A percentile compares a stretch with the other conserved stretches of the same genome.
phyloP scores from a whole-genome alignment of 2,797 vertebrate genomes.

The Notolabrus celidotus region DNA sequence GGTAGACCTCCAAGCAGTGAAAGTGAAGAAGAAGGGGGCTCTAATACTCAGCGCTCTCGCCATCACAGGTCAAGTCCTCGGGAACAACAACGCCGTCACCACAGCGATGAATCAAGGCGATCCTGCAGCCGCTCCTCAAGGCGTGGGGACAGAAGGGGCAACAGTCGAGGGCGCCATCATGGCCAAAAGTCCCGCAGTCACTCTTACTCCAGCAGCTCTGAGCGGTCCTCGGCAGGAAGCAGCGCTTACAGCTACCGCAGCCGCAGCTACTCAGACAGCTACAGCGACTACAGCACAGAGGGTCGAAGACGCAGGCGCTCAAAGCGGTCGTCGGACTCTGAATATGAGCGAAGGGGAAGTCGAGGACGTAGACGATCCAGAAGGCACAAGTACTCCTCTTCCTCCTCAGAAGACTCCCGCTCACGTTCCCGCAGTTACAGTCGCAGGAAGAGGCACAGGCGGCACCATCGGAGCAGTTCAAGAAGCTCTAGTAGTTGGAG shows the following conservation, averaged over 20 bases:
- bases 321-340: conserved; percentile 91
- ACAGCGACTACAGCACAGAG: conserved; percentile 94
- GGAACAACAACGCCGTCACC: conserved; percentile 87
- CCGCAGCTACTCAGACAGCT: conserved; percentile 93
- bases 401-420: conserved; percentile 90
- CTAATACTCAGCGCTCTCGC: conserved; percentile 82
- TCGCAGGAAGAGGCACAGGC: conserved; percentile 87
- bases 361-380: conserved; percentile 87
- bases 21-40: conserved; percentile 90
- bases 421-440: conserved; percentile 91
- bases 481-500: conserved; percentile 89
- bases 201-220: conserved; percentile 94
- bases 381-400: conserved; percentile 91
- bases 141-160: conserved; percentile 83
- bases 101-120: conserved; percentile 91
- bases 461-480: conserved; percentile 85
- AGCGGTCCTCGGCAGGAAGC: conserved; percentile 92
- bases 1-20: conserved; percentile 90
- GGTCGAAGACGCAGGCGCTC: conserved; percentile 86
- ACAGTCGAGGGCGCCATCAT: conserved; percentile 86
- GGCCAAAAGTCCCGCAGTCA: conserved; percentile 85
- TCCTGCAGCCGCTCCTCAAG: conserved; percentile 90
- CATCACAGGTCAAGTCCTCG: conserved; percentile 86
- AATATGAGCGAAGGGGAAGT: conserved; percentile 88
- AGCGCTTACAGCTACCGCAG: conserved; percentile 90